phyloP scores from a whole-genome alignment of 2,113 vertebrate genomes.

The Zosterops pallidus region DNA sequence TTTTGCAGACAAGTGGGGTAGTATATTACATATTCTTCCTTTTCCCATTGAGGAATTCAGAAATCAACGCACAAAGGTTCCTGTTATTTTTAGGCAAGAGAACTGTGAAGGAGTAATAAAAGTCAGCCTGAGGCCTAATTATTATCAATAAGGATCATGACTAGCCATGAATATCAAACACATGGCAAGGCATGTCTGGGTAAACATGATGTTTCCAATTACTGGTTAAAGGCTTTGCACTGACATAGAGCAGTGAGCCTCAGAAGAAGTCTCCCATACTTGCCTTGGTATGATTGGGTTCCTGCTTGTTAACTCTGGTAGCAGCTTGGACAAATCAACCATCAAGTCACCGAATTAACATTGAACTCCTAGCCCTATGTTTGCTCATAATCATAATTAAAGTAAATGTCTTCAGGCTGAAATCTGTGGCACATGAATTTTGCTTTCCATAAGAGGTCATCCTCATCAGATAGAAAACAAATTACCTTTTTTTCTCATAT shows the following conservation, averaged over 20 bases:
- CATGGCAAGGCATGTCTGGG: not conserved
- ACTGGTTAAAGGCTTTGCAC: not conserved
- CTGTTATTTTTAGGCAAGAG: not conserved
- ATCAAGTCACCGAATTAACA: not conserved
- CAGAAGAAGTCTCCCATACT: not conserved
- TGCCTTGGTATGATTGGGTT: not conserved
- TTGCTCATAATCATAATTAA: not conserved
- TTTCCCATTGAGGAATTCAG: not conserved
- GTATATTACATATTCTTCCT: not conserved
- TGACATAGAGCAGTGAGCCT: not conserved
- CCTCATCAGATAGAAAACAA: not conserved
- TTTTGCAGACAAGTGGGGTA: not conserved
- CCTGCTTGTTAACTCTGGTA: not conserved
- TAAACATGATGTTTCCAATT: not conserved
- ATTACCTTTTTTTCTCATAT: not conserved
- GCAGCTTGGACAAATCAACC: not conserved
- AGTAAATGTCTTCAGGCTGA: not conserved
- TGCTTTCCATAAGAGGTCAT: not conserved
- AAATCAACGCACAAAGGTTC: not conserved
- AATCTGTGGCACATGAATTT: not conserved
- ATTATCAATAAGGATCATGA: not conserved
- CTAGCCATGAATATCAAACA: not conserved
- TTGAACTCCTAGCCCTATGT: not conserved
- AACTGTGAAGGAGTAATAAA: accelerated
- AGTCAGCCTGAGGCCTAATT: not conserved